Base-by-base conservation (phyloP, 1,140 invertebrate species). In the Berghia stephanieae region DNA sequence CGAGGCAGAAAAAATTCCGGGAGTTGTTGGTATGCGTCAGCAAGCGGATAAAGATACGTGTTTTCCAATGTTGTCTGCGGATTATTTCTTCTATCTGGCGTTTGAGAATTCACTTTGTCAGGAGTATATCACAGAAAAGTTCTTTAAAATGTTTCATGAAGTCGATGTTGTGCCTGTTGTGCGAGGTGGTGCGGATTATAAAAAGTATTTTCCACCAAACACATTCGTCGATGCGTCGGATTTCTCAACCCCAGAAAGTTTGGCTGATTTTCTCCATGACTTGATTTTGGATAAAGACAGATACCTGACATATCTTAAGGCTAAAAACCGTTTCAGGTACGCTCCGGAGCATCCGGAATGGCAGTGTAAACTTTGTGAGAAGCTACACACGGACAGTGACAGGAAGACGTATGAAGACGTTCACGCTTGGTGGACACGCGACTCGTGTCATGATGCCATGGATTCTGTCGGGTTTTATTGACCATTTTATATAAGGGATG, bases 41-140 rank as follows among this genome's bases (percentile, higher is more conserved):
- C 24, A 69, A 43, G 55, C 55, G 93, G 93, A 24, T 71, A 68
- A 0, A 94, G 93, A 87, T 31, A 57, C 40, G 18, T 63, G 49
- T 6, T 44, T 49, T 18, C 69, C 67, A 31, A 40, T 78, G 34
- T 24, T 66, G n/a, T 43, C 42, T 82, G 92, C 27, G 93, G 94
- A 79, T 1, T 76, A 76, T 66, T 82, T 78, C 40, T 86, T 86
- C 52, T 83, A 83, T 69, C 55, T 86, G 43, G 73, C 84, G 16
- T 86, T 86, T 70, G 85, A 86, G 72, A 86, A 85, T 71, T 81
- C 80, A 27, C 72, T 81, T 18, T 86, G 85, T 66, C 73, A 80
- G 63, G 82, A 84, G 21, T 86, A 86, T 69, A 78, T 86, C 5
- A 85, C 83, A 0, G 85, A 86, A 63, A 85, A 85, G 42, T 84